Conservation (phyloP, 53 echinoderm and acorn worm species). For the Zoroaster sp. region DNA sequence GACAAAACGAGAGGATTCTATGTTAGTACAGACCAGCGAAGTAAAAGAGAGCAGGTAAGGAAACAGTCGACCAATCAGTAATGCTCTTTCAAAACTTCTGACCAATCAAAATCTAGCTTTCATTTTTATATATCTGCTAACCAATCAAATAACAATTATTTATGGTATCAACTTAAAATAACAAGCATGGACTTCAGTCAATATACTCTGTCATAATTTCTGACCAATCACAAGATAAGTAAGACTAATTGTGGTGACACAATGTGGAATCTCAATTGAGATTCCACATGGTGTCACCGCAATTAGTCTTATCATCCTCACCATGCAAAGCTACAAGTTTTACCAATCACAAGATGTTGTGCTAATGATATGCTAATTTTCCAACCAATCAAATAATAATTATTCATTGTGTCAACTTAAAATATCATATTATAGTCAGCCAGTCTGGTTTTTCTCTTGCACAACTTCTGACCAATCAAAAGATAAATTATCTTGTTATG, state of each 20-base stretch:
- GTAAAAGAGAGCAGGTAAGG: conserved; percentile 27
- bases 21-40: background rate
- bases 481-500: too few species aligned
- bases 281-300: too few species aligned
- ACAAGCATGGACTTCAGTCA: background rate
- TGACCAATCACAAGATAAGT: background rate
- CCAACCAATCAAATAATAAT: background rate
- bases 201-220: background rate
- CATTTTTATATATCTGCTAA: background rate
- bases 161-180: background rate
- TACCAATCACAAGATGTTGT: too few species aligned
- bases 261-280: too few species aligned
- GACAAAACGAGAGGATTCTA: conserved; percentile 28
- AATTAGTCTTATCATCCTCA: too few species aligned
- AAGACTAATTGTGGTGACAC: too few species aligned
- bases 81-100: background rate
- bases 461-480: background rate
- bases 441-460: background rate
- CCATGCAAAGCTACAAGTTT: too few species aligned
- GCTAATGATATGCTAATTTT: too few species aligned
- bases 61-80: conserved; percentile 5
- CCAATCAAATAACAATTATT: background rate
- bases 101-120: background rate
- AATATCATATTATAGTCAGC: background rate
- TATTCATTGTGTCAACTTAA: background rate